These are phyloP conservation scores for Ctenicera cuprea DNA, from an alignment of 2,888 invertebrate species.

Conservation along the genomic window DNA sequence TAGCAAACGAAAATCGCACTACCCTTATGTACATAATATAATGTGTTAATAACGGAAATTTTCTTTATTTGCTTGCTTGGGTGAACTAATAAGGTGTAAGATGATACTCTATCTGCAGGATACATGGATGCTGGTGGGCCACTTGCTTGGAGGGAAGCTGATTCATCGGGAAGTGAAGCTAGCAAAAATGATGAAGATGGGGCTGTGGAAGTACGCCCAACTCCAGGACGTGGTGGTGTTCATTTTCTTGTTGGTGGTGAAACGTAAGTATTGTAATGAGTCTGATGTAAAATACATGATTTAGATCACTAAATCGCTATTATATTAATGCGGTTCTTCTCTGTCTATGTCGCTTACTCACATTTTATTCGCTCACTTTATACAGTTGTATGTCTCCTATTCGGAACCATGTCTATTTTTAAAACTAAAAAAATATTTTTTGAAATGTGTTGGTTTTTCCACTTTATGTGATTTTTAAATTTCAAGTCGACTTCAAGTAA, in stretches of 20 bases:
- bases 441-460: no score
- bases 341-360: no score
- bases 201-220: conserved; percentile 51
- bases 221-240: conserved; percentile 63
- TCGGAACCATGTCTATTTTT: no score
- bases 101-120: conserved; percentile 62
- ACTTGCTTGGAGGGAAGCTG: conserved; percentile 73
- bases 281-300: no score
- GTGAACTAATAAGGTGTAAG: conserved; percentile 65
- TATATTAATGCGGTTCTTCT: no score
- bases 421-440: no score
- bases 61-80: conserved; percentile 23
- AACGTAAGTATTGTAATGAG: conserved; percentile 66
- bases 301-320: no score
- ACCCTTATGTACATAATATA: background rate
- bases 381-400: no score
- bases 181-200: conserved; percentile 73
- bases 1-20: background rate
- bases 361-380: no score
- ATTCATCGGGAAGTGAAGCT: conserved; percentile 76
- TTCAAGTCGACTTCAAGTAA: no score
- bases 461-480: no score
- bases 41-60: background rate
- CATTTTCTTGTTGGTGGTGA: conserved; percentile 73
- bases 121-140: conserved; percentile 61